These are phyloP conservation scores for Tinea semifulvella DNA, from an alignment of 2,888 invertebrate species.

Conservation along the genomic window DNA sequence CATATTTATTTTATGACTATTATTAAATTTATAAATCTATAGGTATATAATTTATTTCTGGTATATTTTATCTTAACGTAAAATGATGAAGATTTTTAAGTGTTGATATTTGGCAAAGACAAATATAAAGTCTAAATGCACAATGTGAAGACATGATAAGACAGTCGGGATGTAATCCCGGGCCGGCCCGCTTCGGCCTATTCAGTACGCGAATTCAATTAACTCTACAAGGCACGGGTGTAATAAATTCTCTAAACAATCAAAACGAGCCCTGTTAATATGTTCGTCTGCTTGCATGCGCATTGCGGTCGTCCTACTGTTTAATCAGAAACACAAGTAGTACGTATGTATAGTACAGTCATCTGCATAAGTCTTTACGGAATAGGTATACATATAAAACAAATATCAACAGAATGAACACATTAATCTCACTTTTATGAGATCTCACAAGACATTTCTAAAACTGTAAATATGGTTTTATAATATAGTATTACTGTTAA, in stretches of 20 bases:
- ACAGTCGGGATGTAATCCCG: conserved; percentile 47
- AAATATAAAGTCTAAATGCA: neutral
- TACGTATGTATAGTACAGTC: neutral
- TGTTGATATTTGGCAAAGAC: neutral
- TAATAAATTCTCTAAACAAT: conserved; percentile 68
- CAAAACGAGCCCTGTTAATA: conserved; percentile 65
- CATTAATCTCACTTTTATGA: too few species aligned
- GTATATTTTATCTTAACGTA: neutral
- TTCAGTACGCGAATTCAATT: conserved; percentile 65
- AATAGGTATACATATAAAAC: too few species aligned
- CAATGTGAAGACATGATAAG: conserved; percentile 52
- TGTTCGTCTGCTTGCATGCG: conserved; percentile 63
- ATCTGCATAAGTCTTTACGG: too few species aligned
- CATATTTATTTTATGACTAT: neutral
- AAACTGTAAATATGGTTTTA: too few species aligned
- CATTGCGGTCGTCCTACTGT: conserved; percentile 58
- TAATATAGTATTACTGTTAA: too few species aligned
- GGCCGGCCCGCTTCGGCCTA: conserved; percentile 34
- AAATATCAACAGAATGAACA: too few species aligned
- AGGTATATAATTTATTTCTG: neutral
- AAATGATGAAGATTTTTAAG: too few species aligned
- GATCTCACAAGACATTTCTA: too few species aligned
- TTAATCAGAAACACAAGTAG: conserved; percentile 54
- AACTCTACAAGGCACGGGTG: conserved; percentile 64
- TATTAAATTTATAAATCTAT: neutral